A percentile compares a stretch with the other conserved stretches of the same genome.
Conservation (phyloP, 2,888 invertebrate genomes). For the Aspidiotus destructor region DNA sequence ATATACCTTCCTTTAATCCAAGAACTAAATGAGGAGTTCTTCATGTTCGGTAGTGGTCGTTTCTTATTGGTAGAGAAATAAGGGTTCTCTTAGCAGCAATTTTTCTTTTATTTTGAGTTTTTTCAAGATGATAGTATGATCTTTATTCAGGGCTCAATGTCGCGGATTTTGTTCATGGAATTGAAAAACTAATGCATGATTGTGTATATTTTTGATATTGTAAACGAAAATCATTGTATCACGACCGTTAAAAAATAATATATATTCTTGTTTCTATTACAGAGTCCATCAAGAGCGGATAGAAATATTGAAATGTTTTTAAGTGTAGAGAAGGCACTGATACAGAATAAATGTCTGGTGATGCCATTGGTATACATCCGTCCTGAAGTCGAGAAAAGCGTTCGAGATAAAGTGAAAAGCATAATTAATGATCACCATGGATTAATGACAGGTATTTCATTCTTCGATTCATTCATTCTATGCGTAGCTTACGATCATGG, state of each 20-base stretch:
- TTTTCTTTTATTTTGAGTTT: no score
- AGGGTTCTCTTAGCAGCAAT: no score
- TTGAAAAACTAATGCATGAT: neutral
- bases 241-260: neutral
- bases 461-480: neutral
- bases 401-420: constrained; percentile 72
- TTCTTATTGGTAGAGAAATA: no score
- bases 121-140: no score
- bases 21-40: no score
- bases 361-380: constrained; percentile 72
- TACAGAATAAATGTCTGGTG: constrained; percentile 68
- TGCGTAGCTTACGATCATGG: neutral
- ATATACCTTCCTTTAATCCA: no score
- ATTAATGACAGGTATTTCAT: constrained; percentile 47
- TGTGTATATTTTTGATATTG: neutral
- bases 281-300: constrained; percentile 83
- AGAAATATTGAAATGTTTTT: constrained; percentile 88
- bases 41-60: no score
- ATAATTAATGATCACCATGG: constrained; percentile 81
- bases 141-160: no score
- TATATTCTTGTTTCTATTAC: constrained; percentile 42
- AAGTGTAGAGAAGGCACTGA: constrained; percentile 72
- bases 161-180: no score
- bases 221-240: neutral
- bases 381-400: constrained; percentile 73